These are phyloP conservation scores for Calliopsis andreniformis DNA, from an alignment of 1,140 invertebrate genomes.

Conservation along the genomic window DNA sequence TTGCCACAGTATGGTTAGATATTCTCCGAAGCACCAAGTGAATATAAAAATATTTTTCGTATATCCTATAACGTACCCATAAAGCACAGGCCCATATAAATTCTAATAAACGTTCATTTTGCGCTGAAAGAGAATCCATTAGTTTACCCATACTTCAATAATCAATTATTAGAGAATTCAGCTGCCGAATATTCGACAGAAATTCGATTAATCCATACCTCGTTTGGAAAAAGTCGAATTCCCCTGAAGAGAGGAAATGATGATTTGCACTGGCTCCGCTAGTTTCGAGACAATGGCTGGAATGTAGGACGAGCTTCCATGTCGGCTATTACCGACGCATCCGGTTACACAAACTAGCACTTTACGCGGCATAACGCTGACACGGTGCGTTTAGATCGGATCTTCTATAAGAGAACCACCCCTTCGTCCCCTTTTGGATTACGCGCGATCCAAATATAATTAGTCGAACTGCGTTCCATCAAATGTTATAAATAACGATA, in stretches of 20 bases:
- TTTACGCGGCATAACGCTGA: conserved; percentile 70
- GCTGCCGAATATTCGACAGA: background rate
- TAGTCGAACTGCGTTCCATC: conserved; percentile 19
- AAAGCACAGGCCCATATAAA: no score
- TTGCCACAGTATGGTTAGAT: no score
- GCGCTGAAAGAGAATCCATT: no score
- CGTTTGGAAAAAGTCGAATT: background rate
- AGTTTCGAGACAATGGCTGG: conserved; percentile 58
- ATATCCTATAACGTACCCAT: no score
- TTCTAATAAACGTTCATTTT: no score
- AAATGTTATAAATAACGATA: background rate
- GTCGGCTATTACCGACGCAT: conserved; percentile 71
- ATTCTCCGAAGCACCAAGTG: no score
- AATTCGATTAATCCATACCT: background rate
- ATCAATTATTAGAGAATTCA: no score
- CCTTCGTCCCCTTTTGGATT: conserved; percentile 15
- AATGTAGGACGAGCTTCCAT: conserved; percentile 63
- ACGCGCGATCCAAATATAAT: conserved; percentile 38
- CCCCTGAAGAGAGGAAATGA: conserved; percentile 31
- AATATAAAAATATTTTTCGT: no score
- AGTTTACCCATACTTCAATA: no score
- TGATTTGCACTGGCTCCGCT: conserved; percentile 48
- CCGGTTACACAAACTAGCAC: conserved; percentile 78
- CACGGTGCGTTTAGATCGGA: conserved; percentile 63
- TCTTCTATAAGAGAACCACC: conserved; percentile 49